These are phyloP conservation scores for Elysia crispata DNA, from an alignment of 2,888 invertebrate genomes.

Conservation along the genomic window DNA sequence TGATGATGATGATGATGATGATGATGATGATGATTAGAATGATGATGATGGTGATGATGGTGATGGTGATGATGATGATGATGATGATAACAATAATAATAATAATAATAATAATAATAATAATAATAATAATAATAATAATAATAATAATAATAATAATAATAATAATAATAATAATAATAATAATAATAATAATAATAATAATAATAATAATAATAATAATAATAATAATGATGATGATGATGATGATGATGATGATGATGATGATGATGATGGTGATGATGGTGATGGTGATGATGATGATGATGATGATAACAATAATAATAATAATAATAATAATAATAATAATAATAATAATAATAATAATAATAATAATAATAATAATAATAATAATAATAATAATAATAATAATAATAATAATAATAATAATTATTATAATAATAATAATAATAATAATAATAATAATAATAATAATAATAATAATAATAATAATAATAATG, in stretches of 20 bases:
- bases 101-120: neutral
- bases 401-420: slow-evolving; percentile 25
- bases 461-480: slow-evolving; percentile 46
- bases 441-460: slow-evolving; percentile 40
- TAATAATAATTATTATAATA: slow-evolving; percentile 37
- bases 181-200: neutral
- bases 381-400: slow-evolving; percentile 47
- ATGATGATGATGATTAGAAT: slow-evolving; percentile 15
- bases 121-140: neutral
- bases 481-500: slow-evolving; percentile 48
- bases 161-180: slow-evolving; percentile 13
- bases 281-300: slow-evolving; percentile 49
- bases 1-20: neutral
- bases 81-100: neutral
- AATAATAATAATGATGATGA: neutral
- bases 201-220: neutral
- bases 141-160: neutral
- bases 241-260: slow-evolving; percentile 33
- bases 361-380: slow-evolving; percentile 47
- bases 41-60: neutral
- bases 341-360: slow-evolving; percentile 47
- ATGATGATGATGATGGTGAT: slow-evolving; percentile 47
- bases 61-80: neutral
- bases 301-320: slow-evolving; percentile 48
- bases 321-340: slow-evolving; percentile 39